Evolutionary conservation across 2,888 invertebrate genomes (phyloP), one percentile per base, ranked within the genome.

Genomic region (Lathronympha strigana): DNA sequence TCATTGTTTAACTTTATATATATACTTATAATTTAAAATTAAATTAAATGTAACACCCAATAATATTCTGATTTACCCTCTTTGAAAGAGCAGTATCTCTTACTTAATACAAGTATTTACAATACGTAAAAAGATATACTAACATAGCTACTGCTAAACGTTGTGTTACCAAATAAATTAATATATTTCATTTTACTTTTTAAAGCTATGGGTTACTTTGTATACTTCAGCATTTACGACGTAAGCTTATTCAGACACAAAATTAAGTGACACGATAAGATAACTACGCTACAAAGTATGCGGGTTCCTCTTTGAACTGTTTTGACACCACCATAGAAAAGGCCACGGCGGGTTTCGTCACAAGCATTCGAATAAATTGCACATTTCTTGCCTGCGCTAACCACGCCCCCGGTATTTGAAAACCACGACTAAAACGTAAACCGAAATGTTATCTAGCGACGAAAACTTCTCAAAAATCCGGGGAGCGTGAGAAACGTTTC

Each of bases 401-500:
- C 43, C 55, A 57, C 28, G 31, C 28, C 55, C 55, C 17, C 40
- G 57, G 57, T 45, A 57, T 57, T 57, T 57, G 21, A 57, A 45
- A 57, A 57, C 57, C 51, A 43, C 61, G 51, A 43, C 38, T 28
- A 62, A 62, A 61, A 61, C 61, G 51, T 43, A 31, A 51, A 57
- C 55, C 49, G 19, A 63, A 63, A 58, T 19, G 64, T 53, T 64
- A 63, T 64, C 64, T 63, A 63, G 63, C 63, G 55, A 58, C 63
- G 33, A 13, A 40, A 25, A 45, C 33, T 47, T 38, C 53, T 60
- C 60, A 66, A 66, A 54, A 66, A 61, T 61, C 49, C 54, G 54
- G 38, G 66, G 50, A 68, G 71, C 85, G 87, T 87, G 87, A 79
- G 87, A 87, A 86, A 73, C 67, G 63, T 79, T 83, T 81, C 76